These are phyloP conservation scores for Steinernema khuongi DNA, from an alignment of 1,140 invertebrate species.

Conservation along the genomic window DNA sequence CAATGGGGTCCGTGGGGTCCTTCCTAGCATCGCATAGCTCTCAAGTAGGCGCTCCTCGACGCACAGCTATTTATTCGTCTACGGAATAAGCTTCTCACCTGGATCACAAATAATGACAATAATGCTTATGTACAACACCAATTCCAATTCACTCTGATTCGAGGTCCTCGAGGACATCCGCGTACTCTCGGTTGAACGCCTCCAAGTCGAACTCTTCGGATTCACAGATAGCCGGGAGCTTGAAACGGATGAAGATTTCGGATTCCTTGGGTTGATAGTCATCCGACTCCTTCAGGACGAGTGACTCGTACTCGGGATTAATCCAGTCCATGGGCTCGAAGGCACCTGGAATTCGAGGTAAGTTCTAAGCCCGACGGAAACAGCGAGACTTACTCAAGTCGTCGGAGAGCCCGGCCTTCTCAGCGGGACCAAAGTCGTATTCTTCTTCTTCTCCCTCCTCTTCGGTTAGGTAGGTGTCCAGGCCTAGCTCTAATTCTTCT, in stretches of 20 bases:
- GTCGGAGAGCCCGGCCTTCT: not conserved
- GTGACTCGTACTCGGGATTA: not conserved
- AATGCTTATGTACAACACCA: too few relatives aligned
- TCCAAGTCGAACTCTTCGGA: not conserved
- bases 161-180: not conserved
- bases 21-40: too few relatives aligned
- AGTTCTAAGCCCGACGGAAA: too few relatives aligned
- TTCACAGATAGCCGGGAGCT: not conserved
- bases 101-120: too few relatives aligned
- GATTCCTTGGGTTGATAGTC: not conserved
- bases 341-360: not conserved
- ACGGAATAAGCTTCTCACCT: too few relatives aligned
- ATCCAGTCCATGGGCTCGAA: not conserved
- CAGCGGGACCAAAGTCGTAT: not conserved
- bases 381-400: not conserved
- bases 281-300: not conserved
- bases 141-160: too few relatives aligned
- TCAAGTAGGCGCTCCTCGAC: too few relatives aligned
- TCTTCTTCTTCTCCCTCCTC: not conserved
- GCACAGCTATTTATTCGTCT: too few relatives aligned
- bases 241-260: not conserved
- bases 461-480: too few relatives aligned
- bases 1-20: too few relatives aligned
- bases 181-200: not conserved
- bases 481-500: too few relatives aligned